phyloP scores from a whole-genome alignment of 2,113 vertebrate genomes.

The Siniperca knerii region DNA sequence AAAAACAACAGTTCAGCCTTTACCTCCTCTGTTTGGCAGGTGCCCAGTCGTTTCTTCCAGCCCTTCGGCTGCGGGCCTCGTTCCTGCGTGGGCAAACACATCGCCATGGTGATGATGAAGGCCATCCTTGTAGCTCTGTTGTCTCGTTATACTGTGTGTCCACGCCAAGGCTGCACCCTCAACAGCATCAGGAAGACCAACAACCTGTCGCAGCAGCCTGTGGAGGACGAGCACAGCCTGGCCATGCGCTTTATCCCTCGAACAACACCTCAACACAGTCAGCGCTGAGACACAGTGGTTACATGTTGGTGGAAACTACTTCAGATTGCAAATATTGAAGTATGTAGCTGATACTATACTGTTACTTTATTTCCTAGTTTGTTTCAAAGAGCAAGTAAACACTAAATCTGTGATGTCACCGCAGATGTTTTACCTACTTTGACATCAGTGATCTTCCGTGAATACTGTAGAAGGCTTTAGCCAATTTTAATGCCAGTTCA shows the following conservation, averaged over 20 bases:
- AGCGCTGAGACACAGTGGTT: conserved; percentile 4
- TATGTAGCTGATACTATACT: too few species aligned
- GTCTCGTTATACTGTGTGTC: conserved; percentile 87
- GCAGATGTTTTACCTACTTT: background rate
- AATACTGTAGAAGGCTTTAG: background rate
- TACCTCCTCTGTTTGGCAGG: conserved; percentile 80
- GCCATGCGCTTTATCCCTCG: conserved; percentile 91
- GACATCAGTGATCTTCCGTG: background rate
- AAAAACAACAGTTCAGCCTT: background rate
- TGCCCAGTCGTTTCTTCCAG: conserved; percentile 94
- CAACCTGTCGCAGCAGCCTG: conserved; percentile 90
- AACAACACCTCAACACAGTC: background rate
- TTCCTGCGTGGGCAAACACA: conserved; percentile 94
- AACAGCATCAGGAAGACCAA: conserved; percentile 89
- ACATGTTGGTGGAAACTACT: background rate
- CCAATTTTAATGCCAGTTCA: too few species aligned
- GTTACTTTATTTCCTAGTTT: background rate
- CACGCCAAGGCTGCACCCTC: conserved; percentile 84
- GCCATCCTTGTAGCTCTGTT: conserved; percentile 91
- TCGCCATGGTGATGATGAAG: conserved; percentile 99
- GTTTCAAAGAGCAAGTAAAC: background rate
- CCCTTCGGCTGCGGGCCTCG: conserved; percentile 96
- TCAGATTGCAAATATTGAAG: background rate
- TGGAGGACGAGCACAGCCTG: conserved; percentile 84
- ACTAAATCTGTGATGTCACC: background rate